Evolutionary conservation across 2,888 invertebrate species (phyloP).

Genomic region (Phorcus lineatus): DNA sequence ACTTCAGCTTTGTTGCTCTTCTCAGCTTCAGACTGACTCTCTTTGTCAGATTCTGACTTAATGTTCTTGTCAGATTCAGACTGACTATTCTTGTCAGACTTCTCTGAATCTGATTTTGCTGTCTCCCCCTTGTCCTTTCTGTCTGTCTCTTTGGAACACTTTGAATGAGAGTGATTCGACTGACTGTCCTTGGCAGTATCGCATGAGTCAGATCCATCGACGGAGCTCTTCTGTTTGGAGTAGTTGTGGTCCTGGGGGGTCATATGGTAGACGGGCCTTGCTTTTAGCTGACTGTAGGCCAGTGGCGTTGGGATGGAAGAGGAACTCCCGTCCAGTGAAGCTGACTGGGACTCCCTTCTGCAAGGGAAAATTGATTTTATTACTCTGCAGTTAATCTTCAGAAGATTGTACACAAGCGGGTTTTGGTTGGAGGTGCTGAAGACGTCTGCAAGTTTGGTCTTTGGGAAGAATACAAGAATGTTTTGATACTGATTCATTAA

Average conservation of each 20-base stretch:
- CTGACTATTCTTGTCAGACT: too few relatives aligned
- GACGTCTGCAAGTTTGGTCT: too few relatives aligned
- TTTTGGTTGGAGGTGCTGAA: neutral
- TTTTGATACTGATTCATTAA: too few relatives aligned
- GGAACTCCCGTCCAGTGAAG: constrained; percentile 50
- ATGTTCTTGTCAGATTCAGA: too few relatives aligned
- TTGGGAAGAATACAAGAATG: too few relatives aligned
- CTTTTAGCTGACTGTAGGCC: constrained; percentile 25
- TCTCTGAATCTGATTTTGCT: too few relatives aligned
- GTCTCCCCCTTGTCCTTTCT: too few relatives aligned
- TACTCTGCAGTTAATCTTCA: neutral
- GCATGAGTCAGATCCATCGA: constrained; percentile 34
- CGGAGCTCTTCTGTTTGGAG: constrained; percentile 56
- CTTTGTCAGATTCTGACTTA: too few relatives aligned
- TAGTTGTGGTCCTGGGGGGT: constrained; percentile 68
- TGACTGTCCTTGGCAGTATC: neutral
- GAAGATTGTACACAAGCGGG: too few relatives aligned
- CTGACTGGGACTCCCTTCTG: constrained; percentile 45
- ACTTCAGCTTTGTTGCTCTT: neutral
- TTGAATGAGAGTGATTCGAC: neutral
- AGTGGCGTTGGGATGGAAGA: constrained; percentile 32
- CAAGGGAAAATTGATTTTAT: neutral
- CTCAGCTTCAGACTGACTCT: too few relatives aligned
- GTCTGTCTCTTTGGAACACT: neutral
- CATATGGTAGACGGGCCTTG: constrained; percentile 39